Percentiles rank a stretch among this genome's conserved stretches.
Conservation (phyloP, 1,140 invertebrate genomes). For the Bradynema listronoti region DNA sequence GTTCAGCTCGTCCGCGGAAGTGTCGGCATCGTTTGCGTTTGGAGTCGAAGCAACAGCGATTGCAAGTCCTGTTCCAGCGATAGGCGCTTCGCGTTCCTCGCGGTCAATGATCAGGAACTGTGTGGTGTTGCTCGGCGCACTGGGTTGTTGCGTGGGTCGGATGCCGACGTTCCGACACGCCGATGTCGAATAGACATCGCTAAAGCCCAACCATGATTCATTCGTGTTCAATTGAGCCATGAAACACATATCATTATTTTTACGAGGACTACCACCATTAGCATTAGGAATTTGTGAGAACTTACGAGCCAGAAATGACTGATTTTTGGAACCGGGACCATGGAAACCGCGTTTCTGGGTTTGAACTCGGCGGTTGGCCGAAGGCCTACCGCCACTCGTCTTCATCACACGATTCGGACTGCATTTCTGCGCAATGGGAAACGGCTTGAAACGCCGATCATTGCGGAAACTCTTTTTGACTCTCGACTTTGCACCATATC, state of each 20-base stretch:
- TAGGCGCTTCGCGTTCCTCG: conserved; percentile 4
- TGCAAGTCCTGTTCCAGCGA: background rate
- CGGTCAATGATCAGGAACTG: conserved; percentile 10
- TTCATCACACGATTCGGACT: too few species aligned
- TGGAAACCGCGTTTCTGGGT: too few species aligned
- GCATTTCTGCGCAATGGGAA: too few species aligned
- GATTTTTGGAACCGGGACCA: background rate
- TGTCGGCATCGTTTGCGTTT: background rate
- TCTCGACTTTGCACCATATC: too few species aligned
- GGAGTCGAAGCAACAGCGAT: background rate
- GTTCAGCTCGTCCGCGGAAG: background rate
- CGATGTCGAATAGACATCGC: background rate
- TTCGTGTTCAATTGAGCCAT: background rate
- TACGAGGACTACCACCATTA: background rate
- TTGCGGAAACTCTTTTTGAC: too few species aligned
- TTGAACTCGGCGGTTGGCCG: too few species aligned
- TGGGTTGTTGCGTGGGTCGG: conserved; percentile 13
- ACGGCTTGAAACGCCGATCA: too few species aligned
- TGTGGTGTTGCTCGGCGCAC: conserved; percentile 6
- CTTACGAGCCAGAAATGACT: background rate
- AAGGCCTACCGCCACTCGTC: too few species aligned
- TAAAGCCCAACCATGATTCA: background rate
- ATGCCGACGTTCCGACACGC: background rate
- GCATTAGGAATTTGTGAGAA: background rate
- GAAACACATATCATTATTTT: background rate